phyloP scores from a whole-genome alignment of 2,113 vertebrate genomes.

The Cygnus atratus region DNA sequence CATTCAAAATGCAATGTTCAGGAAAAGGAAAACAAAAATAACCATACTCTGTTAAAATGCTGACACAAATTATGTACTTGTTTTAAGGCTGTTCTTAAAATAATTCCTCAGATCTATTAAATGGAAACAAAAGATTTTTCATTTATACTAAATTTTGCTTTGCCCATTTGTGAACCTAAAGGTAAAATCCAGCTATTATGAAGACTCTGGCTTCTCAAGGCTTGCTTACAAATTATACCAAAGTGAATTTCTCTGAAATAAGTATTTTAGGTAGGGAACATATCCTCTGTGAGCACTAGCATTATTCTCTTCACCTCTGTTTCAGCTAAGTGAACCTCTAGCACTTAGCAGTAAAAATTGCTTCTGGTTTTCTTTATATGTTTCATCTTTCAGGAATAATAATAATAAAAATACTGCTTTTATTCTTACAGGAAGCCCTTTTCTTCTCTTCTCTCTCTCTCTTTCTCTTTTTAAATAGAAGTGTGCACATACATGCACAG shows the following conservation, averaged over 20 bases:
- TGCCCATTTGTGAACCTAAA: not conserved
- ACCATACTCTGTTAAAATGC: not conserved
- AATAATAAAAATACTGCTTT: not conserved
- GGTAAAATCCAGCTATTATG: not conserved
- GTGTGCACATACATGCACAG: not conserved
- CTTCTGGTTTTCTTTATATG: not conserved
- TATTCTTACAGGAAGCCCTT: not conserved
- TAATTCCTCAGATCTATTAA: not conserved
- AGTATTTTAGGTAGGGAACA: not conserved
- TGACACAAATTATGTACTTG: not conserved
- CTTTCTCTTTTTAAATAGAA: not conserved
- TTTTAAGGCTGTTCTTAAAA: conserved; percentile 5
- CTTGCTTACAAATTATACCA: not conserved
- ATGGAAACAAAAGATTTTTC: not conserved
- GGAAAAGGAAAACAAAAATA: not conserved
- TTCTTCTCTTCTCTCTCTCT: not conserved
- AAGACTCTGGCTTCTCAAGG: not conserved
- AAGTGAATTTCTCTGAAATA: not conserved
- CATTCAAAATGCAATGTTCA: not conserved
- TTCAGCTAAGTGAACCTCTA: not conserved
- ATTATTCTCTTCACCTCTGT: not conserved
- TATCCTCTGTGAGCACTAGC: not conserved
- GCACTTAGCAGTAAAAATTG: not conserved
- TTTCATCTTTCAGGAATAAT: not conserved
- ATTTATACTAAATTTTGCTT: not conserved